Percentiles rank a stretch among this genome's conserved stretches.
phyloP scores from a whole-genome alignment of 2,888 invertebrate genomes.

The Lasius platythorax region DNA sequence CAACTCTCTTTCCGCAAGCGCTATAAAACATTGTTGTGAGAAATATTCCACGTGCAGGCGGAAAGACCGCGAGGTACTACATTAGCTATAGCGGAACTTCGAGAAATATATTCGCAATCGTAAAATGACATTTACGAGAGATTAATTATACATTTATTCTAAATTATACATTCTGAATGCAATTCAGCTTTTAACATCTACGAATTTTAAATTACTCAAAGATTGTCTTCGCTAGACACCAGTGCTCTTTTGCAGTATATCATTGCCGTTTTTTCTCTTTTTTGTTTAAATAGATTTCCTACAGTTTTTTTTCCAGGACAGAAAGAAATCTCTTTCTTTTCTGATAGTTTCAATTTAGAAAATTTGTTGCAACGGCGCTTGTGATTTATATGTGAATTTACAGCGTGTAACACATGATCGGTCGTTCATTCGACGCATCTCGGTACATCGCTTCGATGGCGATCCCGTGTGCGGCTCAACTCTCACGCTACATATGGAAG shows the following conservation, averaged over 20 bases:
- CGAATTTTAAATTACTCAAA: background rate
- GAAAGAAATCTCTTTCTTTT: background rate
- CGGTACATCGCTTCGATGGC: background rate
- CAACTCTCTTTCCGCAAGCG: conserved; percentile 39
- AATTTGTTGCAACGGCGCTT: conserved; percentile 26
- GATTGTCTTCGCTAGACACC: background rate
- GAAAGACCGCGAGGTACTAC: conserved; percentile 5
- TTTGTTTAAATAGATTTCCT: background rate
- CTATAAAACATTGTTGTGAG: conserved; percentile 44
- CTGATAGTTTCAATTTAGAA: background rate
- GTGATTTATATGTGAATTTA: conserved; percentile 68
- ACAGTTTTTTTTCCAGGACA: background rate
- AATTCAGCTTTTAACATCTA: background rate
- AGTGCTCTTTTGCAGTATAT: background rate
- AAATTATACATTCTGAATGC: background rate
- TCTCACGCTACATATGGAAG: conserved; percentile 55
- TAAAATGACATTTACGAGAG: background rate
- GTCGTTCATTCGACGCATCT: conserved; percentile 43
- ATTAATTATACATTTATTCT: background rate
- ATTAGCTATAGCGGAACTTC: background rate
- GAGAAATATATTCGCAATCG: background rate
- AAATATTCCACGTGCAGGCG: conserved; percentile 38
- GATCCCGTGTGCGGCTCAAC: conserved; percentile 1
- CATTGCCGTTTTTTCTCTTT: background rate
- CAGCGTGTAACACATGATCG: conserved; percentile 30